These are phyloP conservation scores for Accipiter virgatus DNA, from an alignment of 2,113 vertebrate genomes.

Conservation along the genomic window DNA sequence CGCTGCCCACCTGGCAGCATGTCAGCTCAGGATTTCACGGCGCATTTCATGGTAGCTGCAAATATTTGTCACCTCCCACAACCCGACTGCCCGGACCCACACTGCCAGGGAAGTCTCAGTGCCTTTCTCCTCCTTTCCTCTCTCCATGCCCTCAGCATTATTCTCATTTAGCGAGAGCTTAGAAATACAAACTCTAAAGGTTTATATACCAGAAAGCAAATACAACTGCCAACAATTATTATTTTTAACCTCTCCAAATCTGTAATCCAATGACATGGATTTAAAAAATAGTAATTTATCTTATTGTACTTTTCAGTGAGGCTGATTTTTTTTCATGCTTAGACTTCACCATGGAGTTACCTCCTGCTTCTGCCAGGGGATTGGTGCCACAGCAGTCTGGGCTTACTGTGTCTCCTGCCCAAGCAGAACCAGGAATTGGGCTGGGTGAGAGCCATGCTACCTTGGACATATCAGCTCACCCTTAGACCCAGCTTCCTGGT, in stretches of 20 bases:
- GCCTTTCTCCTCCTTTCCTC: neutral
- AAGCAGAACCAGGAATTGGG: neutral
- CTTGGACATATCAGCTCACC: fast-evolving
- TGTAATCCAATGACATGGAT: neutral
- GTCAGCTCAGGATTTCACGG: neutral
- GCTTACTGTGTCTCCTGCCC: neutral
- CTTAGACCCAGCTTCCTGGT: neutral
- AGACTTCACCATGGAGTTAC: neutral
- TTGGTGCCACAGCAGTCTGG: neutral
- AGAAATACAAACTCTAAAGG: neutral
- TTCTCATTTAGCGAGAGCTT: neutral
- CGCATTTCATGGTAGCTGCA: fast-evolving
- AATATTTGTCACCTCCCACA: fast-evolving
- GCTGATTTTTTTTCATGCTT: neutral
- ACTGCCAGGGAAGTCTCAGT: fast-evolving
- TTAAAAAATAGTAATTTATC: neutral
- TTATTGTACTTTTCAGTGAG: neutral
- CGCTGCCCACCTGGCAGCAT: fast-evolving
- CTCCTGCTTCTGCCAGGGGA: neutral
- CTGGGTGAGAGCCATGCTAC: neutral
- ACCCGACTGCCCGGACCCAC: fast-evolving
- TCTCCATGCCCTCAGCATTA: neutral
- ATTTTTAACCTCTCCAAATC: neutral
- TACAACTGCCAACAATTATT: neutral
- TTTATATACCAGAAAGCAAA: neutral